A percentile compares a stretch with the other conserved stretches of the same genome.
phyloP scores from a whole-genome alignment of 2,797 vertebrate species.

The Smutsia gigantea region DNA sequence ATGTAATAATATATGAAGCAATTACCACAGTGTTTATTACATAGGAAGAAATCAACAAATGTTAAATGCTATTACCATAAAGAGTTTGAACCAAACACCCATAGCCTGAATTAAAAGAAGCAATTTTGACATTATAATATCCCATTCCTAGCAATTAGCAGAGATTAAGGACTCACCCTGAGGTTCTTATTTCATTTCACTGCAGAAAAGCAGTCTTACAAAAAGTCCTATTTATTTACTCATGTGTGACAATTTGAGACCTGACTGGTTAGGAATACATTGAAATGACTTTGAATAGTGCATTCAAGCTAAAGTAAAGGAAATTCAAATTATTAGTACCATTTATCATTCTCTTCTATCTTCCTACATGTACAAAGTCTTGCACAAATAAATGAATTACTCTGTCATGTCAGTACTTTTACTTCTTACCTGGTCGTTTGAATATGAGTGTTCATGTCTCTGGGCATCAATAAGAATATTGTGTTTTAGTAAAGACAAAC shows the following conservation, averaged over 20 bases:
- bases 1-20: background rate
- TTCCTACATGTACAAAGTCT: background rate
- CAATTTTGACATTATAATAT: constrained; percentile 21
- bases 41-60: background rate
- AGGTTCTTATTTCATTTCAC: background rate
- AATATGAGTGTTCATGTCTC: background rate
- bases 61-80: background rate
- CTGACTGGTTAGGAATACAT: rapidly evolving
- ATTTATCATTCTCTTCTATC: background rate
- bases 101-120: background rate
- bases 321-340: background rate
- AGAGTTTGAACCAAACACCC: background rate
- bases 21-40: background rate
- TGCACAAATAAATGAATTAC: background rate
- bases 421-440: constrained; percentile 48
- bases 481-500: constrained; percentile 67
- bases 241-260: constrained; percentile 33
- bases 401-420: background rate
- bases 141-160: constrained; percentile 11
- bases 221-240: background rate
- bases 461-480: constrained; percentile 10
- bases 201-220: background rate
- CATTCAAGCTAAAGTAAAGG: constrained; percentile 6
- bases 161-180: constrained; percentile 10
- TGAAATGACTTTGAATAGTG: constrained; percentile 17